Base-by-base conservation (phyloP, 1,140 invertebrate species). In the Meloidogyne chitwoodi region DNA sequence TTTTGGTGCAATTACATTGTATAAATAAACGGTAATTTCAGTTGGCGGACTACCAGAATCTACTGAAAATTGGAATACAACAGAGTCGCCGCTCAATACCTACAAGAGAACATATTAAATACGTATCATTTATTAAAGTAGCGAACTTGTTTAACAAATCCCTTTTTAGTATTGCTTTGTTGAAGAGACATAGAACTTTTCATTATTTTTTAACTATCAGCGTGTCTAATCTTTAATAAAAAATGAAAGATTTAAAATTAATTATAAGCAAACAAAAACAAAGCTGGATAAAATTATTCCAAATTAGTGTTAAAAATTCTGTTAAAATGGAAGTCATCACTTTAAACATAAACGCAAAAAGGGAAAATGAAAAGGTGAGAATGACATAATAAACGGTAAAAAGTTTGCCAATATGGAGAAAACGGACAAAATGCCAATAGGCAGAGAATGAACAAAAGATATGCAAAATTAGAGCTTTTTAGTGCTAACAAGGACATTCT, bases 1-100 rank as follows among this genome's bases (percentile, higher is more conserved):
- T 89, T 95, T 93, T 1, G 95, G 96, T 71, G 95, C 95, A 80
- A 91, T 91, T 66, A 99, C 91, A 86, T 93, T 93, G 34, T 93
- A 93, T 62, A 99, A 91, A 82, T 91, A 92, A 38, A 98, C 91
- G 79, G 93, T 92, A 88, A 92, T 92, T 88, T 98, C 95, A 69
- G 92, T 92, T 75, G 96, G 95, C 31, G 94, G 94, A 11, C 93
- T 93, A 65, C 89, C 89, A 84, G 92, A 91, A 73, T 84, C 84
- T 31, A 64, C 22, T 8, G 71, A 92, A 64, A 91, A 93, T 83
- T 93, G 90, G 78, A 97, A 92, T 61, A 95, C 91, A 56, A 97
- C 90, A 69, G 93, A 92, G 89, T 96, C 94, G 64, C 94, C 94
- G 72, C 93, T 95, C 24, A 94, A 89, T 69, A 95, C 91, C 93